Evolutionary conservation across 2,888 invertebrate species (phyloP).

Genomic region (Drosophila neotestacea): DNA sequence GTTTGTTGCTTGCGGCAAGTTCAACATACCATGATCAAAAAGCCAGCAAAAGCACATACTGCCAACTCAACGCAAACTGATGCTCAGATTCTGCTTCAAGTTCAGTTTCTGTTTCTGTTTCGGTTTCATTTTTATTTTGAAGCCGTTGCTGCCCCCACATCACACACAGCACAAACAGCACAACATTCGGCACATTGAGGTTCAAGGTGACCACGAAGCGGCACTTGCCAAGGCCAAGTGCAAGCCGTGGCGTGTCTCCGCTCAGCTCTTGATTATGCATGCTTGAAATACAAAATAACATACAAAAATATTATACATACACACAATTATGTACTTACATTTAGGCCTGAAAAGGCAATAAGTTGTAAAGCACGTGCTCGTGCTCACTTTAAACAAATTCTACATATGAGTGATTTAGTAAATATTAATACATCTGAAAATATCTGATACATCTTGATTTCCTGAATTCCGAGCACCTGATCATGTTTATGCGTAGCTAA

Average conservation of each 20-base stretch:
- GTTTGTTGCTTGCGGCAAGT: conserved; percentile 48
- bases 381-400: too few relatives aligned
- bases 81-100: conserved; percentile 1
- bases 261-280: conserved; percentile 56
- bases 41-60: conserved; percentile 70
- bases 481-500: too few relatives aligned
- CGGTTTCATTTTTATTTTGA: conserved; percentile 15
- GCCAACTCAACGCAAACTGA: conserved; percentile 60
- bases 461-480: too few relatives aligned
- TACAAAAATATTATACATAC: conserved; percentile 4
- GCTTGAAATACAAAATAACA: conserved; percentile 46
- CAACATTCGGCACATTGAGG: conserved; percentile 76
- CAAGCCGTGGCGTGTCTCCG: conserved; percentile 64
- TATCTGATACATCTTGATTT: too few relatives aligned
- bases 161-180: conserved; percentile 34
- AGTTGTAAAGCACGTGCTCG: conserved; percentile 20
- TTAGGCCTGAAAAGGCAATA: conserved; percentile 3
- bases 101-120: conserved; percentile 29
- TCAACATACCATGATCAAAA: conserved; percentile 50
- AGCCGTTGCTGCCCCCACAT: conserved; percentile 50
- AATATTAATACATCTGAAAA: too few relatives aligned
- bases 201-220: conserved; percentile 66
- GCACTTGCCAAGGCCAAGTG: conserved; percentile 71
- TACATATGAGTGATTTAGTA: too few relatives aligned
- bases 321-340: conserved; percentile 1